Conservation (phyloP, 2,888 invertebrate species). For the Andrena haemorrhoa region DNA sequence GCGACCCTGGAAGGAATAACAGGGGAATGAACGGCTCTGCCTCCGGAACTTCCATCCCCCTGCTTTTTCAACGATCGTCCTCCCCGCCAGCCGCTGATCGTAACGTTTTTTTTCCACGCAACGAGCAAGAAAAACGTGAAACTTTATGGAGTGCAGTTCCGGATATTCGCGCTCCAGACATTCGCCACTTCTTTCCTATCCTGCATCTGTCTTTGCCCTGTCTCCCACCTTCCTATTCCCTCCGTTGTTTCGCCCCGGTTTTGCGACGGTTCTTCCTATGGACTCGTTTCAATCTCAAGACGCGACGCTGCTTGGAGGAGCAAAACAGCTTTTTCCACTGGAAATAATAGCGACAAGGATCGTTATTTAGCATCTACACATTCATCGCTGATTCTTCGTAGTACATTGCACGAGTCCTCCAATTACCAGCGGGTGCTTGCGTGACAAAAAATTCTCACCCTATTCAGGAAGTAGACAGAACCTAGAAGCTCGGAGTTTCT, state of each 20-base stretch:
- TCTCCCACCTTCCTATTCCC: too few species aligned
- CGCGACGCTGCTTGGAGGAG: neutral
- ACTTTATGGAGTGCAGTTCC: conserved; percentile 50
- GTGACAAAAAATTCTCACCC: too few species aligned
- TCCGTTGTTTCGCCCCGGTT: neutral
- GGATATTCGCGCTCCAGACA: conserved; percentile 7
- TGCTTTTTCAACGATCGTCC: conserved; percentile 13
- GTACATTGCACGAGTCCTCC: too few species aligned
- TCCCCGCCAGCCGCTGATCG: conserved; percentile 12
- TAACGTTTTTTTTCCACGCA: conserved; percentile 47
- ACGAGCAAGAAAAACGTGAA: conserved; percentile 18
- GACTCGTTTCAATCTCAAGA: neutral
- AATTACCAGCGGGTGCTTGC: too few species aligned
- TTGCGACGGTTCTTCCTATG: neutral
- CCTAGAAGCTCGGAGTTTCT: too few species aligned
- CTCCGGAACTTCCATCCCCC: conserved; percentile 10
- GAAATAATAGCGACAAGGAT: neutral
- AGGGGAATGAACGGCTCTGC: conserved; percentile 5
- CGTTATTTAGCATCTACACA: neutral
- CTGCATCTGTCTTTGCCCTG: neutral
- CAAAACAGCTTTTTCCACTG: neutral
- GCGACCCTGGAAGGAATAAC: conserved; percentile 19
- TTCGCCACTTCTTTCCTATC: neutral
- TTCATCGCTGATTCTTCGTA: too few species aligned
- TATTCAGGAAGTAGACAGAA: too few species aligned